phyloP scores from a whole-genome alignment of 2,797 vertebrate genomes.

The Peromyscus aztecus region DNA sequence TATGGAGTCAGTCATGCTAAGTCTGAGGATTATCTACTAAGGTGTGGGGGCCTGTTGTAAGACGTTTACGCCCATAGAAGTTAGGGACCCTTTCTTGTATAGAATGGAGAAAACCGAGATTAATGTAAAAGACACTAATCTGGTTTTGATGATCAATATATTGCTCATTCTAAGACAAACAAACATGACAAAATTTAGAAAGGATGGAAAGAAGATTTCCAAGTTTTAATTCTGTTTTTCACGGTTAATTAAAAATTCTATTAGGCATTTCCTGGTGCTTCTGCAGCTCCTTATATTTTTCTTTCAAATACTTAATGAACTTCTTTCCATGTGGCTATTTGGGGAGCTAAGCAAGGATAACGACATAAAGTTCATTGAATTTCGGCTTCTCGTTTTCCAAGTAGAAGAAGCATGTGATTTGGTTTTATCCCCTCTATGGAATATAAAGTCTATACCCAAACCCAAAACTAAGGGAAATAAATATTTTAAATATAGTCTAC shows the following conservation, averaged over 20 bases:
- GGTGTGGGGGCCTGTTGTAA: neutral
- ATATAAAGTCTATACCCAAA: neutral
- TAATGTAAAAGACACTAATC: conserved; percentile 47
- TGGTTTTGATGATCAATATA: conserved; percentile 75
- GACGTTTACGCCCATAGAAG: conserved; percentile 36
- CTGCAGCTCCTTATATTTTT: conserved; percentile 18
- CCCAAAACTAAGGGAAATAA: neutral
- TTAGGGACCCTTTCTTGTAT: conserved; percentile 38
- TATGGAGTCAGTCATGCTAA: neutral
- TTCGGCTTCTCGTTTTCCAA: neutral
- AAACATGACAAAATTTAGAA: conserved; percentile 59
- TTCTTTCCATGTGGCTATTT: conserved; percentile 30
- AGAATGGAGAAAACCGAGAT: conserved; percentile 59
- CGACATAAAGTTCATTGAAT: neutral
- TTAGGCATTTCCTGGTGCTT: conserved; percentile 1
- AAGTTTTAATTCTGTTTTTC: conserved; percentile 64
- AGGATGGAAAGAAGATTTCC: conserved; percentile 66
- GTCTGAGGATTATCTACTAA: neutral
- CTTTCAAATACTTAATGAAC: conserved; percentile 46
- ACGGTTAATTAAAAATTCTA: conserved; percentile 63
- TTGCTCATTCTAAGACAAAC: conserved; percentile 68
- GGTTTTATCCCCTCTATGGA: neutral
- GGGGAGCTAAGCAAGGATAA: neutral
- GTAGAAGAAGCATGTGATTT: neutral
- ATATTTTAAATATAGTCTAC: neutral